Evolutionary conservation across 2,888 invertebrate genomes (phyloP).

Genomic region (Agrilus mali): DNA sequence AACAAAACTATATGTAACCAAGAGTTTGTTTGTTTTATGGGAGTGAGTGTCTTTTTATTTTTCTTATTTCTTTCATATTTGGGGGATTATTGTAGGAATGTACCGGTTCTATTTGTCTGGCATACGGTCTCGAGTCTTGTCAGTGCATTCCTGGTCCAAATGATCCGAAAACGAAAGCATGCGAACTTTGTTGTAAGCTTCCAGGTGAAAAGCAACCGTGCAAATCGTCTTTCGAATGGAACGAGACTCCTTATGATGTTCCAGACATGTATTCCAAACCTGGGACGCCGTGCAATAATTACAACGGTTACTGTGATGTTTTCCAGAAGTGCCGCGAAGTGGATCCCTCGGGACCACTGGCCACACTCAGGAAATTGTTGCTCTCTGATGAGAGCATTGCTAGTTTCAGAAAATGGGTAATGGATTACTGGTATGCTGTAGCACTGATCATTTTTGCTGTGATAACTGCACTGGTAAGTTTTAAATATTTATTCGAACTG

Average conservation of each 20-base stretch:
- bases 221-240: slow-evolving; percentile 83
- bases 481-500: neutral
- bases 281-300: slow-evolving; percentile 88
- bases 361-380: slow-evolving; percentile 73
- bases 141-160: slow-evolving; percentile 65
- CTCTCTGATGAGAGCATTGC: slow-evolving; percentile 84
- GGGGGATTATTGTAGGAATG: slow-evolving; percentile 61
- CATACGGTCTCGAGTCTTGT: slow-evolving; percentile 91
- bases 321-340: slow-evolving; percentile 77
- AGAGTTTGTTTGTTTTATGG: slow-evolving; percentile 94
- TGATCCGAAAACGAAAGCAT: slow-evolving; percentile 75
- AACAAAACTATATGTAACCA: slow-evolving; percentile 94
- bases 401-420: slow-evolving; percentile 76
- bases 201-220: slow-evolving; percentile 74
- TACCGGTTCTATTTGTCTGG: slow-evolving; percentile 94
- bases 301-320: slow-evolving; percentile 72
- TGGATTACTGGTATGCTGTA: slow-evolving; percentile 85
- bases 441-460: slow-evolving; percentile 61
- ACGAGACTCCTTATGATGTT: slow-evolving; percentile 76
- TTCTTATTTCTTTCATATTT: neutral
- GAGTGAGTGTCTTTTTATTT: slow-evolving; percentile 47
- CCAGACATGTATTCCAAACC: slow-evolving; percentile 90
- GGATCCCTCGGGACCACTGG: slow-evolving; percentile 85
- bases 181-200: slow-evolving; percentile 84
- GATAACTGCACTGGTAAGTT: slow-evolving; percentile 69